Base-by-base conservation (phyloP, 1,140 invertebrate genomes). In the Drosophila aff. region DNA sequence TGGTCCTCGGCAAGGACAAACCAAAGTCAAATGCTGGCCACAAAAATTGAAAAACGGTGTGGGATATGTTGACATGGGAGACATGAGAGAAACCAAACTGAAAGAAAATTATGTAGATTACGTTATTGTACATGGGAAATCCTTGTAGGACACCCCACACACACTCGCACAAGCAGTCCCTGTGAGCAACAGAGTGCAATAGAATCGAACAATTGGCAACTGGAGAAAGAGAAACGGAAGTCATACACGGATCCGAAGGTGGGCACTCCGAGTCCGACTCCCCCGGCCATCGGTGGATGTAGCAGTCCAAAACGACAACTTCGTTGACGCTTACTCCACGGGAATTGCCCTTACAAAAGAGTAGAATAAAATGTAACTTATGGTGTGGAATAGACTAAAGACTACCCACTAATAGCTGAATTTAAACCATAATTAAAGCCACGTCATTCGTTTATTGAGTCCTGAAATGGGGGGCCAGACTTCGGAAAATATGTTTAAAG, bases 41-140 rank as follows among this genome's bases (percentile, higher is more conserved):
- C 68, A 82, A 64, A 68, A 82, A 77, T 72, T 68, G 74, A 64
- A 83, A 89, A 87, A 83, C 73, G 62, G 58, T 87, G 83, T 86
- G 80, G 83, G 68, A 81, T 66, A 84, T 90, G 84, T 84, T 90
- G 84, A 84, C 84, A 89, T 84, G 81, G 49, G 76, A 55, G 67
- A 87, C 83, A 87, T 83, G 84, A 84, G 81, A 84, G 67, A 84
- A 89, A 77, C 78, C 85, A 81, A 89, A 90, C 74, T 89, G 84
- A 80, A 89, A 76, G 66, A 81, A 83, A 89, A 90, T 89, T 89
- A 89, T 89, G 84, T 89, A 89, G 84, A 89, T 89, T 90, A 84
- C 81, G 85, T 90, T 90, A 89, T 89, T 89, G 84, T 84, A 89
- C 84, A 89, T 67, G 73, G 61, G 69, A 89, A 90, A 81, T 82